Percentiles rank a stretch among this genome's conserved stretches.
Conservation (phyloP, 1,140 invertebrate species). For the Popillia japonica region DNA sequence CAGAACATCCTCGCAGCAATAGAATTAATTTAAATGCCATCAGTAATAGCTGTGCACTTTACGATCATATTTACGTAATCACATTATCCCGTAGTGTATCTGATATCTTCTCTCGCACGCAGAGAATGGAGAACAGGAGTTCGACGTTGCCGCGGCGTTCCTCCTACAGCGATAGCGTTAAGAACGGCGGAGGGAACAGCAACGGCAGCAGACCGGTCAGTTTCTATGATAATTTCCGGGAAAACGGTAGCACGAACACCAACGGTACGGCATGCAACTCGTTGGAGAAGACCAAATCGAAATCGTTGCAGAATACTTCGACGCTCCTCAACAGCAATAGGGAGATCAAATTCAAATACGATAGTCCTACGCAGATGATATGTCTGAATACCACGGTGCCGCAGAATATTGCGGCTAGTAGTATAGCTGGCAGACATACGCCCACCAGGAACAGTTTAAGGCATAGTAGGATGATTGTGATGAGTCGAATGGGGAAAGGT, state of each 20-base stretch:
- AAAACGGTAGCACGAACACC: slow-evolving; percentile 37
- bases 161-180: not conserved
- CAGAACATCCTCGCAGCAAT: not conserved
- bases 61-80: not conserved
- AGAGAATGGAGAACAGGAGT: slow-evolving; percentile 31
- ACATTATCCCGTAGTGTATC: not conserved
- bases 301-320: slow-evolving; percentile 3
- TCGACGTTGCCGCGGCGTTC: slow-evolving; percentile 33
- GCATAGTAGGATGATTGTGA: slow-evolving; percentile 76
- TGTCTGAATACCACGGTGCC: slow-evolving; percentile 72
- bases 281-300: not conserved
- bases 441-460: slow-evolving; percentile 75
- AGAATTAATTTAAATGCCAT: no score
- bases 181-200: slow-evolving; percentile 17
- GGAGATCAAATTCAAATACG: slow-evolving; percentile 13
- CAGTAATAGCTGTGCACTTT: not conserved
- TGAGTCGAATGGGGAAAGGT: slow-evolving; percentile 60
- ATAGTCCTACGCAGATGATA: slow-evolving; percentile 52
- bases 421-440: slow-evolving; percentile 71
- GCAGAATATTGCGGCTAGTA: slow-evolving; percentile 70
- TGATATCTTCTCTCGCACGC: slow-evolving; percentile 7
- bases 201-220: slow-evolving; percentile 43
- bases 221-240: slow-evolving; percentile 46
- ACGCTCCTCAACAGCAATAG: not conserved
- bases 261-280: slow-evolving; percentile 14